Base-by-base conservation (phyloP, 2,888 invertebrate species). In the Drosophila phalerata region DNA sequence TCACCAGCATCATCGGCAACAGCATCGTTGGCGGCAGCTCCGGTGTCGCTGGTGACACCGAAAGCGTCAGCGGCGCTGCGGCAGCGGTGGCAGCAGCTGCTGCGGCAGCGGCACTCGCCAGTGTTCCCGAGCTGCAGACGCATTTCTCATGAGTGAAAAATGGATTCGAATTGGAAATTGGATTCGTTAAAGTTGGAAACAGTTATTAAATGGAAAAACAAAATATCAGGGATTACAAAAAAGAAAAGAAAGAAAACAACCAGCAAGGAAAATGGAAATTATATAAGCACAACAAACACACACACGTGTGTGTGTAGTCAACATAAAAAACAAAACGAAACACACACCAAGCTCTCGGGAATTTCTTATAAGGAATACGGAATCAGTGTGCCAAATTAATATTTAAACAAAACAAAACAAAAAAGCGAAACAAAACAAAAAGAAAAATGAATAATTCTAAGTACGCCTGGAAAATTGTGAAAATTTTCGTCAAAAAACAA, bases 361-460 rank as follows among this genome's bases (percentile, higher is more conserved):
- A 77, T 79, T 81, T 80, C 80, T 75, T 68, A 53, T 81, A 76
- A 49, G 81, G 80, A 88, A 91, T 81, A 90, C 88, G 91, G 90
- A 91, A 91, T 88, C 88, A 90, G 91, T 90, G 91, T 91, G 91
- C 91, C 91, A 91, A 91, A 91, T 91, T 91, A 91, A 88, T 79
- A 66, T 88, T 69, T 42, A 76, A 77, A 69, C 34, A 37, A 43
- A 42, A 73, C 74, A 57, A 38, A 53, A 60, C 48, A 48, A 17
- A 17, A 68, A 63, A 68, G 13, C 53, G 11, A 69, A 57, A 40
- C 52, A 30, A 30, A 62, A 32, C 11, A 52, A 40, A 56, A 55
- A 69, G 48, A 40, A 77, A 74, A 68, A 57, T 62, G 63, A 53
- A 66, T 73, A 77, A 67, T 60, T 75, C 47, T 75, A 85, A 85